Percentiles rank a stretch among this genome's conserved stretches.
Evolutionary conservation across 2,113 vertebrate genomes (phyloP).

Genomic region (Corythoichthys haematopterus): DNA sequence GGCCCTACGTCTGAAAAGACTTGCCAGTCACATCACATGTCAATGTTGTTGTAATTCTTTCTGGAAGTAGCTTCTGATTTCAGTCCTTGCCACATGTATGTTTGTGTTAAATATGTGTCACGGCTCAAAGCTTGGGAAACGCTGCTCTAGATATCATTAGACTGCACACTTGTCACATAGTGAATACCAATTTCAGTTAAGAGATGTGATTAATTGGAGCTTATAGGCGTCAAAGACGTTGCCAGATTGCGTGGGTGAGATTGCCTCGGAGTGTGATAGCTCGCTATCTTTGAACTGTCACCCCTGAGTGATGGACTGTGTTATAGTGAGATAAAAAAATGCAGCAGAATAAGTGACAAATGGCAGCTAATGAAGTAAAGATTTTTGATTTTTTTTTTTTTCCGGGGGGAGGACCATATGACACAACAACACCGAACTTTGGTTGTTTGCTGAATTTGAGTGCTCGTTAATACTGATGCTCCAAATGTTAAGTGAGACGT

Average conservation of each 20-base stretch:
- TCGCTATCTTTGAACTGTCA: conserved; percentile 47
- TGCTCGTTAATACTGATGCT: conserved; percentile 47
- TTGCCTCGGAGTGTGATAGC: conserved; percentile 27
- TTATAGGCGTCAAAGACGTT: conserved; percentile 38
- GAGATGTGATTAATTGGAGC: conserved; percentile 53
- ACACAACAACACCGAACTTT: background rate
- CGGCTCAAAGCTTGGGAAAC: background rate
- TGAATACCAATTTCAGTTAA: conserved; percentile 28
- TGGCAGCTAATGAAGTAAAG: background rate
- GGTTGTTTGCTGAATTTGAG: conserved; percentile 52
- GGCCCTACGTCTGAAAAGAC: no score
- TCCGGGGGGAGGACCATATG: background rate
- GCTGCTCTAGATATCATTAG: conserved; percentile 31
- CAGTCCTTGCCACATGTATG: no score
- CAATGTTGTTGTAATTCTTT: no score
- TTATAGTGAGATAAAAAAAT: conserved; percentile 12
- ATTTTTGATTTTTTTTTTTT: background rate
- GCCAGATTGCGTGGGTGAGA: conserved; percentile 32
- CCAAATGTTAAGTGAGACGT: conserved; percentile 68
- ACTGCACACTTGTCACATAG: conserved; percentile 24
- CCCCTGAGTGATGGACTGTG: conserved; percentile 26
- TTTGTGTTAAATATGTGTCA: no score
- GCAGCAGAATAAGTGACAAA: conserved; percentile 34
- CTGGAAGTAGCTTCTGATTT: no score
- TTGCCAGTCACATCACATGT: no score